Base-by-base conservation (phyloP, 2,113 vertebrate species). In the Corythoichthys haematopterus region DNA sequence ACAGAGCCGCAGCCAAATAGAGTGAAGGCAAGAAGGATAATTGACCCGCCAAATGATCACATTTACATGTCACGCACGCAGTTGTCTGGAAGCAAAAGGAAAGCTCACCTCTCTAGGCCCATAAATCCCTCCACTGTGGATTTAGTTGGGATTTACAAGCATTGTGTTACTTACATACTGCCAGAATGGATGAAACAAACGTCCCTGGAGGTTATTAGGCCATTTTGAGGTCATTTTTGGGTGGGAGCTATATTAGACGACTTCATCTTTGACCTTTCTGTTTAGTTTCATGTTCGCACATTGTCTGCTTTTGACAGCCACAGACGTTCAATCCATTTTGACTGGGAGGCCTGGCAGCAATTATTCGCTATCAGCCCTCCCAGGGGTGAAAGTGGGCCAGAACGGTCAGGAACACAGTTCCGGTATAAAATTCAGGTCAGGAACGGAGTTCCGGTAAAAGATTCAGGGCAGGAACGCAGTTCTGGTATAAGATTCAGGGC, bases 41-140 rank as follows among this genome's bases (percentile, higher is more conserved):
- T 83, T 87, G 85, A 83, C 75, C 63, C 77, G 69, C 80, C 80
- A 87, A 87, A 86, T 84, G 73, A 88, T 81, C 69, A 58, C 77
- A 84, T 89, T 84, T 85, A 79, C 82, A 85, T 88, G 76, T 81
- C 78, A 87, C 70, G 75, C 65, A 71, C 71, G 77, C 71, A 63
- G 68, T 50, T 72, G 69, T 78, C 68, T 72, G 63, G 74, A 81
- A 74, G 65, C 70, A 67, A 75, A 79, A 82, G 72, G 63, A 85
- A 72, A 65, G 68, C 65, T 77, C 66, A 73, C 64, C 66, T 84
- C 69, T 68, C 66, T 72, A 80, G 79, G 67, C 69, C 67, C 75
- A 84, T 85, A 79, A 88, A 88, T 84, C 81, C 79, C 72, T 85
- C 53, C 14, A 76, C 66, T 52, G 76, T 71, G 72, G 74, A 61